A percentile compares a stretch with the other conserved stretches of the same genome.
Evolutionary conservation across 1,140 invertebrate genomes (phyloP).

Genomic region (Parapsyche elsis): DNA sequence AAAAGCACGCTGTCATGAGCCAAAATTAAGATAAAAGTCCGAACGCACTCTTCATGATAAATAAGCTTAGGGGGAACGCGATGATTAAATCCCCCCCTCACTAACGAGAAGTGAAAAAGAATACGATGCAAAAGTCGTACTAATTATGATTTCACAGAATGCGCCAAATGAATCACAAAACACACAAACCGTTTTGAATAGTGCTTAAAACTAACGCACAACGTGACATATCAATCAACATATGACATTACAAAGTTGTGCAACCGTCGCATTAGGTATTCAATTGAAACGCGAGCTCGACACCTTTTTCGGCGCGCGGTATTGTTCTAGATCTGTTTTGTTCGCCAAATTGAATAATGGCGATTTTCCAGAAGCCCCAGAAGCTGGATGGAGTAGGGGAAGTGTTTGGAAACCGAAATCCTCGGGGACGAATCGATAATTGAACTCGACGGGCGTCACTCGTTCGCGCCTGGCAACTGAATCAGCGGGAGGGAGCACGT

Average conservation of each 20-base stretch:
- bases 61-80: not conserved
- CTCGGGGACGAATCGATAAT: not conserved
- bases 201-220: too few species aligned
- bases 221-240: too few species aligned
- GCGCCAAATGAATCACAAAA: too few species aligned
- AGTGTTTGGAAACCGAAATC: not conserved
- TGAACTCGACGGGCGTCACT: not conserved
- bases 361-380: not conserved
- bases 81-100: not conserved
- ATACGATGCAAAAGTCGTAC: not conserved
- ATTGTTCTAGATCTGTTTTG: not conserved
- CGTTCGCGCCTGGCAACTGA: not conserved
- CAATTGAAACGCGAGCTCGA: not conserved
- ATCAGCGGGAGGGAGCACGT: constrained; percentile 3
- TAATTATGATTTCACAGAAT: not conserved
- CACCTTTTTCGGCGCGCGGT: not conserved
- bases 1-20: not conserved
- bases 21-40: constrained; percentile 5
- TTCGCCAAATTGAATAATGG: constrained; percentile 18
- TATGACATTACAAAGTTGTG: too few species aligned
- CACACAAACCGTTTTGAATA: too few species aligned
- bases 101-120: not conserved
- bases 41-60: not conserved
- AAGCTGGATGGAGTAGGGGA: not conserved
- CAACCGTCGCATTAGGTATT: not conserved